These are phyloP conservation scores for Hydrochoerus hydrochaeris DNA, from an alignment of 2,113 vertebrate genomes.

Conservation along the genomic window DNA sequence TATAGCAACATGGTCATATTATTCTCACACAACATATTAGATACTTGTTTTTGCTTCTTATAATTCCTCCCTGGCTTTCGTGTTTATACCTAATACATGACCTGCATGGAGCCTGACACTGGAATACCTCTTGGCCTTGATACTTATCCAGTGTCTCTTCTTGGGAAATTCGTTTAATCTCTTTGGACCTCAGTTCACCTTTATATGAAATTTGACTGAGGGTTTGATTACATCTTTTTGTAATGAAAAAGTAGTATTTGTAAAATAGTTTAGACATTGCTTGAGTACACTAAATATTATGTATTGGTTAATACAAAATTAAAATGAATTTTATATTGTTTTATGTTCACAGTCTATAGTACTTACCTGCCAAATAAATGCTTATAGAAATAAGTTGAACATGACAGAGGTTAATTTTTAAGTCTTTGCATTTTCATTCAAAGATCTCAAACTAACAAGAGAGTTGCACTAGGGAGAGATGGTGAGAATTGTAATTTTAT, in stretches of 20 bases:
- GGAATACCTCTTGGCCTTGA: not conserved
- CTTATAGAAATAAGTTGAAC: not conserved
- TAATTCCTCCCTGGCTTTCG: accelerated
- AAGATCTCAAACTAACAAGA: not conserved
- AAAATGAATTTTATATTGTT: not conserved
- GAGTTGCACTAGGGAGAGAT: not conserved
- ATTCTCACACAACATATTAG: not conserved
- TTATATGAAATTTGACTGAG: not conserved
- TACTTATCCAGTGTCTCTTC: not conserved
- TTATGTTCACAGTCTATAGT: not conserved
- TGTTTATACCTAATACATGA: not conserved
- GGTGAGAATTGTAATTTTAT: not conserved
- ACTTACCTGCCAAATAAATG: not conserved
- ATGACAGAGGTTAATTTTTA: not conserved
- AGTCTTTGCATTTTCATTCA: not conserved
- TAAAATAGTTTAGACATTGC: not conserved
- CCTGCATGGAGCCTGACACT: not conserved
- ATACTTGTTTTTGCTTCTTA: not conserved
- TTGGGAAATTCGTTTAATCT: not conserved
- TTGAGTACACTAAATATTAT: not conserved
- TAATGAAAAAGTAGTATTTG: not conserved
- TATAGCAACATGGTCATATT: not conserved
- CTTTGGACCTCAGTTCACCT: not conserved
- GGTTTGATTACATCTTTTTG: no score
- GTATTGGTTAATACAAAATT: not conserved